A percentile compares a stretch with the other conserved stretches of the same genome.
These are phyloP conservation scores for Pseudomyrmex sp. DNA, from an alignment of 1,140 invertebrate species.

Conservation along the genomic window DNA sequence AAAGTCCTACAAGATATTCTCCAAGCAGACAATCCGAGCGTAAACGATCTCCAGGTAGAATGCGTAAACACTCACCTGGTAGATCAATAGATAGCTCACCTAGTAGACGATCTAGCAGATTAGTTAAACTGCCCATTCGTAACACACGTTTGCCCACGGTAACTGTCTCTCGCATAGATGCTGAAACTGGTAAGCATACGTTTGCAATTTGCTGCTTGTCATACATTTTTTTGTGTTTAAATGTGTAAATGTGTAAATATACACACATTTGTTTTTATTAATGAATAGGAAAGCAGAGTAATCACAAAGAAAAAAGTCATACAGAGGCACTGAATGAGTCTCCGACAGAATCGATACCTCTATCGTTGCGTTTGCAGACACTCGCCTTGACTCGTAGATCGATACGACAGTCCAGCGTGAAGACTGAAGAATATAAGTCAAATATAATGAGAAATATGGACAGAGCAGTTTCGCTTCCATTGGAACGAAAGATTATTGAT, in stretches of 20 bases:
- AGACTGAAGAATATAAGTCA: conserved; percentile 74
- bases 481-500: conserved; percentile 77
- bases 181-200: conserved; percentile 67
- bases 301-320: conserved; percentile 53
- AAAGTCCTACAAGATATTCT: conserved; percentile 76
- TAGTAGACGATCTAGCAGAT: conserved; percentile 7
- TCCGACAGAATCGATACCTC: conserved; percentile 68
- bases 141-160: conserved; percentile 74
- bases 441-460: conserved; percentile 72
- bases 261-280: neutral
- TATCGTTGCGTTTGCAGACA: conserved; percentile 76
- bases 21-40: conserved; percentile 70
- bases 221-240: neutral
- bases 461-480: conserved; percentile 80
- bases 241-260: neutral
- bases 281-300: conserved; percentile 35
- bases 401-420: conserved; percentile 73
- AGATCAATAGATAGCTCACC: conserved; percentile 61
- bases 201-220: neutral
- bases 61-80: conserved; percentile 63
- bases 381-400: conserved; percentile 75
- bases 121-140: conserved; percentile 66
- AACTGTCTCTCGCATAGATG: conserved; percentile 74
- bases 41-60: conserved; percentile 71
- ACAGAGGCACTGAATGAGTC: conserved; percentile 66